Evolutionary conservation across 2,888 invertebrate species (phyloP).

Genomic region (Volucella bombylans): DNA sequence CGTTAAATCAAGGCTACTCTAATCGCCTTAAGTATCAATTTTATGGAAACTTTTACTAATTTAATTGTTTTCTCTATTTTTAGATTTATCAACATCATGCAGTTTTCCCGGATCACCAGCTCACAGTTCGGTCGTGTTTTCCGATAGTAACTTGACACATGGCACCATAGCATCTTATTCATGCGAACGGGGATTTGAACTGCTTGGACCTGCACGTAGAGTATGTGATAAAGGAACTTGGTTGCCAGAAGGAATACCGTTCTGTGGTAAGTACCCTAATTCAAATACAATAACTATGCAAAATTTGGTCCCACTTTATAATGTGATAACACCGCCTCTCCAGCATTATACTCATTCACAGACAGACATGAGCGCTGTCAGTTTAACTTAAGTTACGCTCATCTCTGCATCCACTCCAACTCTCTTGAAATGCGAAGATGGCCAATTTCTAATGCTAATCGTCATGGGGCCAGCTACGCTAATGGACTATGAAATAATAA

Average conservation of each 20-base stretch:
- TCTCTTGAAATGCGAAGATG: slow-evolving; percentile 21
- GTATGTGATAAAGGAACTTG: slow-evolving; percentile 91
- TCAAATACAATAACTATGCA: not conserved
- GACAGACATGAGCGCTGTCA: too few relatives aligned
- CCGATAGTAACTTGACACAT: slow-evolving; percentile 84
- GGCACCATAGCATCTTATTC: slow-evolving; percentile 90
- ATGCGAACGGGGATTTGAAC: slow-evolving; percentile 94
- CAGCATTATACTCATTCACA: slow-evolving; percentile 19
- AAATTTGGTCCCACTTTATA: not conserved
- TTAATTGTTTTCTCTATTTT: slow-evolving; percentile 51
- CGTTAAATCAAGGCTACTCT: not conserved
- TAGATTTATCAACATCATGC: slow-evolving; percentile 83
- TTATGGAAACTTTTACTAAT: too few relatives aligned
- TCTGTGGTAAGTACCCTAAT: slow-evolving; percentile 90
- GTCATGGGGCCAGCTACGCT: slow-evolving; percentile 59
- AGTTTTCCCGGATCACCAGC: slow-evolving; percentile 96
- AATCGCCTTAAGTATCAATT: too few relatives aligned
- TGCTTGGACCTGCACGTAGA: slow-evolving; percentile 92
- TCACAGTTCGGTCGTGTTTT: slow-evolving; percentile 91
- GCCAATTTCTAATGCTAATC: slow-evolving; percentile 12
- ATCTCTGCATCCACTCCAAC: not conserved
- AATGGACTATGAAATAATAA: slow-evolving; percentile 61
- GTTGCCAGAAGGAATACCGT: slow-evolving; percentile 95
- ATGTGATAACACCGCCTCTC: not conserved
- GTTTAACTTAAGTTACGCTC: too few relatives aligned